Evolutionary conservation across 2,113 vertebrate species (phyloP).

Genomic region (Lophotis ruficrista): DNA sequence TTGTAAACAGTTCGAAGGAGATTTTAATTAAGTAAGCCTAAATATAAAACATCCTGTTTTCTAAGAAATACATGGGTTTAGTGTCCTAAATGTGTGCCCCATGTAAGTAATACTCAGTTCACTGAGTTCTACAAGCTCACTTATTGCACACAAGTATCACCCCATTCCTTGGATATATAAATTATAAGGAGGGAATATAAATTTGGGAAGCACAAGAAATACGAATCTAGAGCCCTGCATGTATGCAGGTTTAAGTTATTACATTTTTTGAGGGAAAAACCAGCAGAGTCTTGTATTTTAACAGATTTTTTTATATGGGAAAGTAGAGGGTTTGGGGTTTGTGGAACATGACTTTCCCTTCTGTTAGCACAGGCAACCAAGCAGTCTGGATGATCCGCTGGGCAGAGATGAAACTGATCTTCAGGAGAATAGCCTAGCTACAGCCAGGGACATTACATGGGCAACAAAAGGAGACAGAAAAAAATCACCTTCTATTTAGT

Average conservation of each 20-base stretch:
- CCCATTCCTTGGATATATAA: neutral
- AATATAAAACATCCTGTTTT: neutral
- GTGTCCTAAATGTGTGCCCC: neutral
- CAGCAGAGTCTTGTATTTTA: neutral
- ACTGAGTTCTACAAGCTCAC: neutral
- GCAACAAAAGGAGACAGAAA: neutral
- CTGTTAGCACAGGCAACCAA: neutral
- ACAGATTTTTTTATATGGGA: neutral
- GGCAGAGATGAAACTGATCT: neutral
- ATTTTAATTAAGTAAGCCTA: neutral
- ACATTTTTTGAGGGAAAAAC: accelerated
- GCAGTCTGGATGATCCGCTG: neutral
- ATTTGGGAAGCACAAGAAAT: neutral
- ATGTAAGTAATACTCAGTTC: neutral
- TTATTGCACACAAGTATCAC: neutral
- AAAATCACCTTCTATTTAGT: neutral
- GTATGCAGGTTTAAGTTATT: neutral
- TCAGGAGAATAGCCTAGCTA: neutral
- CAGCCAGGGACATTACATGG: neutral
- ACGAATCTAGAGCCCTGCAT: neutral
- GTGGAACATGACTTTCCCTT: neutral
- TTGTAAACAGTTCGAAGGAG: neutral
- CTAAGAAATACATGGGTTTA: neutral
- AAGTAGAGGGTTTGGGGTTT: neutral
- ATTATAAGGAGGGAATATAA: neutral